Evolutionary conservation across 92 coral and sea anemone species (phyloP).

Genomic region (Umimayanthus kanabou): DNA sequence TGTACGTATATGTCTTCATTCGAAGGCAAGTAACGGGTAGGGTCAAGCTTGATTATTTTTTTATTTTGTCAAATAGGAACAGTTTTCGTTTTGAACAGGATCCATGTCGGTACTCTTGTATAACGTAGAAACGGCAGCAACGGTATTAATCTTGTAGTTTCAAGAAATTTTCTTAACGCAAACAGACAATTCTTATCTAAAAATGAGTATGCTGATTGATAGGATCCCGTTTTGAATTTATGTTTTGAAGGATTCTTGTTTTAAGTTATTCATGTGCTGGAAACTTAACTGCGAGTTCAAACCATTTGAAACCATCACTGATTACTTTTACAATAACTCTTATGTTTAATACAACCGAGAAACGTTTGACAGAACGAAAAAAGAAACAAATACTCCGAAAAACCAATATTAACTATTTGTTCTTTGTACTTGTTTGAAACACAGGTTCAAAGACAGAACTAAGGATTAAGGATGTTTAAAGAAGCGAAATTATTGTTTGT

Average conservation of each 20-base stretch:
- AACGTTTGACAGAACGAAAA: neutral
- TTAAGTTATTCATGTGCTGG: neutral
- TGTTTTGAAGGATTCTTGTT: neutral
- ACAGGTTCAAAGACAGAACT: neutral
- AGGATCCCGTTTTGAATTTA: too few species aligned
- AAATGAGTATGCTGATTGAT: too few species aligned
- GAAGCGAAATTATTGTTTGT: neutral
- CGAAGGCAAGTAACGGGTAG: neutral
- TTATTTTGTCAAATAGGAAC: neutral
- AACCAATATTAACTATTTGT: too few species aligned
- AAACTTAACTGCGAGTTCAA: neutral
- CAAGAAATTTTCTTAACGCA: too few species aligned
- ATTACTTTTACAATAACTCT: too few species aligned
- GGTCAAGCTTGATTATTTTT: neutral
- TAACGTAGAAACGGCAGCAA: too few species aligned
- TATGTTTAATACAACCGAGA: neutral
- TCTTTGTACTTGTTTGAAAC: neutral
- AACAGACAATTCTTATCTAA: too few species aligned
- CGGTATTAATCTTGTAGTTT: too few species aligned
- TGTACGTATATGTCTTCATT: neutral
- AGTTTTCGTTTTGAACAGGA: too few species aligned
- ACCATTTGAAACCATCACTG: neutral
- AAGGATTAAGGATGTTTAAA: neutral
- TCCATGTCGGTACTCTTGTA: too few species aligned
- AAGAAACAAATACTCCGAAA: too few species aligned